phyloP scores from a whole-genome alignment of 1,140 invertebrate species.

The Ruditapes philippinarum region DNA sequence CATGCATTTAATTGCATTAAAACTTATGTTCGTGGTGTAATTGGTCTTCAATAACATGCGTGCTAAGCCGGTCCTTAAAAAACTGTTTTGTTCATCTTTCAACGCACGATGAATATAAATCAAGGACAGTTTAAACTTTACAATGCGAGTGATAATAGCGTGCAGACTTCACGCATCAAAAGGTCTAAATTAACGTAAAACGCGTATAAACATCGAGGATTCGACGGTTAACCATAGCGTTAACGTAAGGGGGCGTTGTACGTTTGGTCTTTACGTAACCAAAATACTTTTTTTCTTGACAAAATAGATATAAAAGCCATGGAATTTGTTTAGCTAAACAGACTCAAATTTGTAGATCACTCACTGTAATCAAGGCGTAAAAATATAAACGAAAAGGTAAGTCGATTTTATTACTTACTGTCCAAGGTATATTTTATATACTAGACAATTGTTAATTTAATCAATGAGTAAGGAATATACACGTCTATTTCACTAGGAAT shows the following conservation, averaged over 20 bases:
- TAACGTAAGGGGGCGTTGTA: constrained; percentile 9
- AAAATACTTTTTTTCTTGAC: background rate
- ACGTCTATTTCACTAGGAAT: too few species aligned
- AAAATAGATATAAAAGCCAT: background rate
- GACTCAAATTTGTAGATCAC: background rate
- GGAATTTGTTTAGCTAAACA: background rate
- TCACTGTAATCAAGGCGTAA: background rate
- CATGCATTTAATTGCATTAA: background rate
- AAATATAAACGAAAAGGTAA: background rate
- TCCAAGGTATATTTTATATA: too few species aligned
- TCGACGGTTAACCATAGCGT: background rate
- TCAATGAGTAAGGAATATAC: too few species aligned
- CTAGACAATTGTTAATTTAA: too few species aligned
- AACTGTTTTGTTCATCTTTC: too few species aligned
- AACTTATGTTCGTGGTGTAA: background rate
- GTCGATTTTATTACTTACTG: too few species aligned
- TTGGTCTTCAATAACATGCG: too few species aligned
- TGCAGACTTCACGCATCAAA: background rate
- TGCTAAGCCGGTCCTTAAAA: too few species aligned
- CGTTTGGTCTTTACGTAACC: background rate
- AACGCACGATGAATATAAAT: too few species aligned
- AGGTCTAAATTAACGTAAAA: background rate
- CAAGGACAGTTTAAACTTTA: too few species aligned
- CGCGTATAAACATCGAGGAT: background rate
- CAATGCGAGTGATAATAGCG: too few species aligned